Evolutionary conservation across 2,113 vertebrate species (phyloP), one percentile per base, ranked within the genome.

Genomic region (Tachuris rubrigastra): DNA sequence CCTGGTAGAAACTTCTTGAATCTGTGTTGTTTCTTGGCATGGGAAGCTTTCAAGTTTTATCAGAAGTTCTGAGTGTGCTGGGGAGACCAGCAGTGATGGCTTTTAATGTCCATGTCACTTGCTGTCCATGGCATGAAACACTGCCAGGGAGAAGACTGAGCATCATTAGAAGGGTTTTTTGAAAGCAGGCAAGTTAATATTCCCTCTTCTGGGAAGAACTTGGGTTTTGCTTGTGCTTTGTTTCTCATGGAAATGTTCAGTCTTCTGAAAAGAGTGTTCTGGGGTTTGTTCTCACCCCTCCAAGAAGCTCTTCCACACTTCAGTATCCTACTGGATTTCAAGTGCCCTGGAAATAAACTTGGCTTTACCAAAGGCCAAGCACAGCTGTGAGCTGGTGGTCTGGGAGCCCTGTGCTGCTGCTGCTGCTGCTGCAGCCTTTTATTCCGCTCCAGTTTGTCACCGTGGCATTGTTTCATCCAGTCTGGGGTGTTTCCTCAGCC

Each of bases 371-470:
- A 47, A 42, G 27, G 74, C 35, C 53, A 49, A 5, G 50, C 1
- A 4, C 71, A 55, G 92, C 90, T 77, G 85, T 6, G 72, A 69
- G 49, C 49, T 23, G n/a, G 2, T 0, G 4, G 8, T 71, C 49
- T 37, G 62, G n/a, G 24, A 85, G 47, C 10, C 8, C 49, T 5
- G 39, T 33, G 80, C 72, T 60, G 77, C 74, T 33, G 79, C 72
- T 59, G 77, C 74, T n/a, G n/a, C n/a, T 62, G 74, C 67, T 46
- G 68, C 65, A 56, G 30, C 82, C 71, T 85, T 87, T 95, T 75
- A 79, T 96, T 91, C 95, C 3, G 41, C 87, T 87, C 74, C 85
- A 95, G 56, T 95, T 95, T 82, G 69, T 65, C 13, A 3, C 3
- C 21, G 1, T 4, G 47, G 2, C 0, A 1, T 42, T 28, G 39